A percentile compares a stretch with the other conserved stretches of the same genome.
These are phyloP conservation scores for Hemiscyllium ocellatum DNA, from an alignment of 2,113 vertebrate genomes.

Conservation along the genomic window DNA sequence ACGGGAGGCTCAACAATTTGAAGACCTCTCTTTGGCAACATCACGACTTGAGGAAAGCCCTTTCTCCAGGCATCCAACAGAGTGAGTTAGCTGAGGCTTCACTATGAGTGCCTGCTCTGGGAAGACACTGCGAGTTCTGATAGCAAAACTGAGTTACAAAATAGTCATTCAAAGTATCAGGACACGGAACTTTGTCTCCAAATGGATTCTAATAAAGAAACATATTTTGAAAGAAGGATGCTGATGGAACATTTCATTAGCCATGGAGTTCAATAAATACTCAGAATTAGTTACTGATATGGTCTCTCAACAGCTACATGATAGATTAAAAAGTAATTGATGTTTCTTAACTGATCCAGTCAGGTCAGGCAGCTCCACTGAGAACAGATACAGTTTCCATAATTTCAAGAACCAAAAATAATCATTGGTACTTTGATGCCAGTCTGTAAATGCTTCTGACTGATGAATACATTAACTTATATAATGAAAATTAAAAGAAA, in stretches of 20 bases:
- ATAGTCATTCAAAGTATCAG: not conserved
- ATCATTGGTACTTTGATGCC: not conserved
- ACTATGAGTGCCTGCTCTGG: not conserved
- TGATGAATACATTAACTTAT: not conserved
- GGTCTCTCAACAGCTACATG: not conserved
- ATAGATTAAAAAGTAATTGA: not conserved
- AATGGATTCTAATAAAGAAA: not conserved
- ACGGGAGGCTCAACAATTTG: not conserved
- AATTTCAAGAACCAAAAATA: not conserved
- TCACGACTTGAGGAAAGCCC: not conserved
- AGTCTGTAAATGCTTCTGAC: not conserved
- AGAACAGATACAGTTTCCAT: not conserved
- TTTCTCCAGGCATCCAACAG: too few species aligned
- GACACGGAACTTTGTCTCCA: not conserved
- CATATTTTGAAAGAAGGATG: not conserved
- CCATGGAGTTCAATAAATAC: not conserved
- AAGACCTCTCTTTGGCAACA: not conserved
- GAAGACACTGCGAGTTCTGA: not conserved
- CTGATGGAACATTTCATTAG: not conserved
- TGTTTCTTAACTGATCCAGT: not conserved
- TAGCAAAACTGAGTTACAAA: not conserved
- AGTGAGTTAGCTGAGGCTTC: too few species aligned
- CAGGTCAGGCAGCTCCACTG: not conserved
- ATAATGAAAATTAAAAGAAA: not conserved
- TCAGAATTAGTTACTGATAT: not conserved